phyloP scores from a whole-genome alignment of 2,888 invertebrate genomes.

The Peribatodes rhomboidaria region DNA sequence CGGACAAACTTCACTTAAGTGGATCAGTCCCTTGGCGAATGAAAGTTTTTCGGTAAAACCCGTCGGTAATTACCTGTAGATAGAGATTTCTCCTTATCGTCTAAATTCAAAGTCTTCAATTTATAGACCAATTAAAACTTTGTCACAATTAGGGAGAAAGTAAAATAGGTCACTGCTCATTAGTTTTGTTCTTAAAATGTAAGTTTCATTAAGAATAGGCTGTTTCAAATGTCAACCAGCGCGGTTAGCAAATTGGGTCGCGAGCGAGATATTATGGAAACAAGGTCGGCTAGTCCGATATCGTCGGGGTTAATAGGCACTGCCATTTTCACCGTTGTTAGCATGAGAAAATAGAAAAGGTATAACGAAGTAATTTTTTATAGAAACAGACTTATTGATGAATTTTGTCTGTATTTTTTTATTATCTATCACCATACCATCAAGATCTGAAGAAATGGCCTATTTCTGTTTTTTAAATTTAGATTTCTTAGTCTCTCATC shows the following conservation, averaged over 20 bases:
- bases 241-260: conserved; percentile 38
- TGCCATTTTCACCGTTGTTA: conserved; percentile 21
- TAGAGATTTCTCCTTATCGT: conserved; percentile 52
- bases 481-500: too few species aligned
- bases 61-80: conserved; percentile 57
- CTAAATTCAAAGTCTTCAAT: conserved; percentile 44
- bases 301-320: conserved; percentile 27
- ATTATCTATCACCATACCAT: too few species aligned
- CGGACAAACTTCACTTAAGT: conserved; percentile 63
- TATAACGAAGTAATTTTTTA: neutral
- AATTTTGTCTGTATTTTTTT: too few species aligned
- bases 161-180: conserved; percentile 23
- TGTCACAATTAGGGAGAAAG: conserved; percentile 33
- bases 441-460: too few species aligned
- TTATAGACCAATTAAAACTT: conserved; percentile 44
- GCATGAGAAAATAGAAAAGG: conserved; percentile 6
- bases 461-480: too few species aligned
- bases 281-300: conserved; percentile 37
- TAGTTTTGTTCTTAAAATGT: conserved; percentile 14
- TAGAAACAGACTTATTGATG: too few species aligned
- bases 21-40: conserved; percentile 62
- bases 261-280: conserved; percentile 36
- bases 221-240: conserved; percentile 23
- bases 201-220: conserved; percentile 1
- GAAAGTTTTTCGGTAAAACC: conserved; percentile 60